Evolutionary conservation across 2,888 invertebrate genomes (phyloP), one percentile per base, ranked within the genome.

Genomic region (Rapana venosa): DNA sequence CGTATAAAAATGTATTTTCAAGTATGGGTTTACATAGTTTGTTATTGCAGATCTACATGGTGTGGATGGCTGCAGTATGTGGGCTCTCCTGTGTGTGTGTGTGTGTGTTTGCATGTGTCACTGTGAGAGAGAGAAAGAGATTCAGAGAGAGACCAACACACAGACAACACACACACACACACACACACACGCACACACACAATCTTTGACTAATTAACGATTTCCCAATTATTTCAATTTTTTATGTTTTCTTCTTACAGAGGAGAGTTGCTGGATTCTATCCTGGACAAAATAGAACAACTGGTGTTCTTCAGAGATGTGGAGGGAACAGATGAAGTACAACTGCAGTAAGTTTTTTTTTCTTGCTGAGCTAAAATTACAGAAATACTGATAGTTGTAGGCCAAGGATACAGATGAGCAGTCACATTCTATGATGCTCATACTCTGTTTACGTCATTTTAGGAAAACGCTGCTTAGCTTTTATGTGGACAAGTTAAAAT

Each of bases 241-340:
- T 85, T 26, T 70, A n/a, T 87, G 86, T 88, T n/a, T 87, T 47
- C 88, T 86, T 22, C 61, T 91, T 91, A 36, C 93, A 96, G 96
- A 90, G 96, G 96, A 4, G 94, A 95, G 89, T 93, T 93, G 11
- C 90, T 95, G 91, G 92, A 92, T n/a, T 93, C 93, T n/a, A 94
- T 96, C 30, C 94, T 95, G 92, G 92, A 94, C 88, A 92, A 91
- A 36, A 92, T 96, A 20, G 95, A 95, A 87, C 93, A 95, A 87
- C 93, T 96, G 90, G 95, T 96, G 58, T 91, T 94, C 87, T 95
- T 94, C 92, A 94, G 93, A 85, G 95, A 95, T 90, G 93, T 93
- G 84, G 93, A 93, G 22, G 94, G 92, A 11, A 90, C 88, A 22
- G 91, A 92, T 32, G 91, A 92, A 81, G 88, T 90, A 8, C 88